These are phyloP conservation scores for Xiphophorus hellerii DNA, from an alignment of 2,113 vertebrate genomes.

Conservation along the genomic window DNA sequence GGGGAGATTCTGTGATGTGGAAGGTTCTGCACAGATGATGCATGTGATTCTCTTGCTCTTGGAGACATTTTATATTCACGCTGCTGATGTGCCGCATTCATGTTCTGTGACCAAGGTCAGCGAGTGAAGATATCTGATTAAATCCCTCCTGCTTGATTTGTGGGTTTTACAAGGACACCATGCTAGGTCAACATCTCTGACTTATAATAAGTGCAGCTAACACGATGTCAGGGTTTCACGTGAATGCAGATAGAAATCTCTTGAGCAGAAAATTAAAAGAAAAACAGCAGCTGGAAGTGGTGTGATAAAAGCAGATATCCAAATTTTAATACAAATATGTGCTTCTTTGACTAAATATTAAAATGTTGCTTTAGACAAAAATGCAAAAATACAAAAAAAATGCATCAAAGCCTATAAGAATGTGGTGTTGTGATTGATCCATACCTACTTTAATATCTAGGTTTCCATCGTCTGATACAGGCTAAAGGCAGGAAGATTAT, in stretches of 20 bases:
- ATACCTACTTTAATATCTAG: not conserved
- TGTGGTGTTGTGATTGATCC: not conserved
- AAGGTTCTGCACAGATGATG: constrained; percentile 37
- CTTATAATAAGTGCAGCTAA: constrained; percentile 31
- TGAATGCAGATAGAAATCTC: constrained; percentile 6
- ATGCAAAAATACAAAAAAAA: not conserved
- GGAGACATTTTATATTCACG: constrained; percentile 48
- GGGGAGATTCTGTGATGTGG: constrained; percentile 40
- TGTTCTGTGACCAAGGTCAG: constrained; percentile 60
- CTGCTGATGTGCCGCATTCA: constrained; percentile 31
- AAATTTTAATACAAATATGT: not conserved
- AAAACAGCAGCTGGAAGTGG: not conserved
- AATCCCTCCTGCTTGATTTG: constrained; percentile 42
- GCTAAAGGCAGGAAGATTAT: not conserved
- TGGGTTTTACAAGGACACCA: constrained; percentile 28
- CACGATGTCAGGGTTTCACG: constrained; percentile 34
- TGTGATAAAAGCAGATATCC: constrained; percentile 2
- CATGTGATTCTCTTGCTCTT: constrained; percentile 23
- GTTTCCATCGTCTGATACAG: not conserved
- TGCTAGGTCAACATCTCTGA: constrained; percentile 21
- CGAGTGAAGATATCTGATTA: constrained; percentile 45
- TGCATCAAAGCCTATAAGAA: not conserved
- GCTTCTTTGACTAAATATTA: not conserved
- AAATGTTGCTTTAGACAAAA: not conserved
- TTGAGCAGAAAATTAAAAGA: constrained; percentile 3